Conservation (phyloP, 1,140 invertebrate genomes). For the Lepidotrigona ventralis region DNA sequence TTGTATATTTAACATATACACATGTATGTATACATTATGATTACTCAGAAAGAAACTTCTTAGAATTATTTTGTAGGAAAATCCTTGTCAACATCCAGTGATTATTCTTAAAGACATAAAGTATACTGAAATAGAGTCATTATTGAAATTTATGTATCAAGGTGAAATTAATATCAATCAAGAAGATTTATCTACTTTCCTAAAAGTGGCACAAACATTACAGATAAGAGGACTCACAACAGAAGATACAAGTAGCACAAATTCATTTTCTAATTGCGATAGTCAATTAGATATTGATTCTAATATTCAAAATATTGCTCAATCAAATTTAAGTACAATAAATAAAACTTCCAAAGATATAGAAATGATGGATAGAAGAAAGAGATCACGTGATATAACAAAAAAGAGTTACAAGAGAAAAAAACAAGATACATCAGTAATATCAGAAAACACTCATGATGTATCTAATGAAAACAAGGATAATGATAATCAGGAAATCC, state of each 20-base stretch:
- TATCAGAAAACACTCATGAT: slow-evolving; percentile 6
- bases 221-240: slow-evolving; percentile 88
- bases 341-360: slow-evolving; percentile 12
- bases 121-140: slow-evolving; percentile 87
- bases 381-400: slow-evolving; percentile 19
- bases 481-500: slow-evolving; percentile 19
- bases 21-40: neutral
- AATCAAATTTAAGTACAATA: slow-evolving; percentile 14
- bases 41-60: slow-evolving; percentile 20
- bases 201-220: slow-evolving; percentile 91
- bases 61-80: slow-evolving; percentile 68
- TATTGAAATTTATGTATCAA: slow-evolving; percentile 93
- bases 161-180: slow-evolving; percentile 92
- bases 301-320: neutral
- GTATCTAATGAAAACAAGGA: neutral
- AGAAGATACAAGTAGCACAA: slow-evolving; percentile 20
- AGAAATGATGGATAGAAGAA: slow-evolving; percentile 22
- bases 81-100: slow-evolving; percentile 84
- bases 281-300: slow-evolving; percentile 4
- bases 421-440: neutral
- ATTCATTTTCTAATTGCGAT: slow-evolving; percentile 1
- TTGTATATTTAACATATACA: neutral
- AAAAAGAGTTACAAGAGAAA: slow-evolving; percentile 38
- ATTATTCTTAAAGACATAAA: slow-evolving; percentile 92
- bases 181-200: slow-evolving; percentile 89